A percentile compares a stretch with the other conserved stretches of the same genome.
These are phyloP conservation scores for Acrocyrtus sp. DNA, from an alignment of 2,888 invertebrate species.

Conservation along the genomic window DNA sequence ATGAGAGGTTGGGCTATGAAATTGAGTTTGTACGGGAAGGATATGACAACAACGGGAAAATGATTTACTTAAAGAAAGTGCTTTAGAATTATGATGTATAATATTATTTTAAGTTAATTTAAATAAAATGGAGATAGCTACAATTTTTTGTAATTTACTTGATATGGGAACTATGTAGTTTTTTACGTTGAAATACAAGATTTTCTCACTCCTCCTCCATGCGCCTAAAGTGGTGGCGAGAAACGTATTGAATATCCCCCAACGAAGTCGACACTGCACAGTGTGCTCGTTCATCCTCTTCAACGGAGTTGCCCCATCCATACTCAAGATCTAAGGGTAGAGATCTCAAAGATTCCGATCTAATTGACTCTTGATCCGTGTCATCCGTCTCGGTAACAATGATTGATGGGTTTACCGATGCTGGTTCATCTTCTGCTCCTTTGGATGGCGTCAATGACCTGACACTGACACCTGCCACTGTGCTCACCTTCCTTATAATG, in stretches of 20 bases:
- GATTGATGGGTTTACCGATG: conserved; percentile 23
- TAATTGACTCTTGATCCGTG: background rate
- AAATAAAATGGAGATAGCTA: background rate
- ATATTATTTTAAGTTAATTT: background rate
- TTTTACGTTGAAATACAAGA: too few relatives aligned
- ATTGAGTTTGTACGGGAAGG: conserved; percentile 45
- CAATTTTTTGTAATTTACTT: background rate
- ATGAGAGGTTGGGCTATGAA: conserved; percentile 46
- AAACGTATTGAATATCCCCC: conserved; percentile 24
- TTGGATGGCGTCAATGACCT: conserved; percentile 6
- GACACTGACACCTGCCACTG: conserved; percentile 33
- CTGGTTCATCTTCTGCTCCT: background rate
- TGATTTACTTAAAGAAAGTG: conserved; percentile 46
- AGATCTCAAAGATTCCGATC: conserved; percentile 19
- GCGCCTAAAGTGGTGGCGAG: conserved; percentile 29
- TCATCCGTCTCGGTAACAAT: conserved; percentile 36
- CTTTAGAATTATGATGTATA: conserved; percentile 1
- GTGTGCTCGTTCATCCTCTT: background rate
- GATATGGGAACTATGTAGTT: background rate
- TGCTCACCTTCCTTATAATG: conserved; percentile 35
- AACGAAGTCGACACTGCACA: conserved; percentile 16
- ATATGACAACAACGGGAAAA: conserved; percentile 45
- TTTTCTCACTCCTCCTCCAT: conserved; percentile 20
- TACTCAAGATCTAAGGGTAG: conserved; percentile 31
- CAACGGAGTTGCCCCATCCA: conserved; percentile 5